Evolutionary conservation across 1,140 invertebrate species (phyloP).

Genomic region (Rhizoglyphus robini): DNA sequence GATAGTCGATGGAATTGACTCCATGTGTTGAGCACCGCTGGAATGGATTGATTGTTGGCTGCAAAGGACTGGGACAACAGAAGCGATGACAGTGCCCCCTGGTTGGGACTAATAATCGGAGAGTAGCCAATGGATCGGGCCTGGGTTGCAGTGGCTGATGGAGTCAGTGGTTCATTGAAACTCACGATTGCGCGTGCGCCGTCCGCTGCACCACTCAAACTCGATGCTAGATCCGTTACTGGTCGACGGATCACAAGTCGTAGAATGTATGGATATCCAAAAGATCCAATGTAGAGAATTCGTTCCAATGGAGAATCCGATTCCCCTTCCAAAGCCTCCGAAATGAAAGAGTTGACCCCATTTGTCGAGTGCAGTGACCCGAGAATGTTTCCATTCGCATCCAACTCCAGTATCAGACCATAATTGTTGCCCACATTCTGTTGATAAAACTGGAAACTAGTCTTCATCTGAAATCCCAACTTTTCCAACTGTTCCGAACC

Average conservation of each 20-base stretch:
- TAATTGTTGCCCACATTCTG: constrained; percentile 26
- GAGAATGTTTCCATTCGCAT: constrained; percentile 50
- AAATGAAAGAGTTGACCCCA: constrained; percentile 29
- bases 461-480: constrained; percentile 39
- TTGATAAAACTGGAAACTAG: constrained; percentile 13
- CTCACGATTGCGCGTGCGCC: too few relatives aligned
- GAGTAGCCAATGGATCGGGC: too few relatives aligned
- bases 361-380: constrained; percentile 33
- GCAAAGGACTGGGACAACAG: too few relatives aligned
- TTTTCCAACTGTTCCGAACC: constrained; percentile 9
- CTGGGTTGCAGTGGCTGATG: too few relatives aligned
- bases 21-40: too few relatives aligned
- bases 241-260: constrained; percentile 5
- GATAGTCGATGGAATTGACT: too few relatives aligned
- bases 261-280: constrained; percentile 48
- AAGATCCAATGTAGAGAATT: constrained; percentile 50
- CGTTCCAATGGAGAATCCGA: constrained; percentile 16
- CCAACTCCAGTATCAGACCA: constrained; percentile 43
- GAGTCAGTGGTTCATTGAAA: too few relatives aligned
- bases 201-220: too few relatives aligned
- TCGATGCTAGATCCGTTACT: not conserved
- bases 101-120: too few relatives aligned
- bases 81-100: too few relatives aligned
- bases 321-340: constrained; percentile 32
- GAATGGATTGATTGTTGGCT: too few relatives aligned